Evolutionary conservation across 2,113 vertebrate genomes (phyloP), one percentile per base, ranked within the genome.

Genomic region (Triplophysa tibetana): DNA sequence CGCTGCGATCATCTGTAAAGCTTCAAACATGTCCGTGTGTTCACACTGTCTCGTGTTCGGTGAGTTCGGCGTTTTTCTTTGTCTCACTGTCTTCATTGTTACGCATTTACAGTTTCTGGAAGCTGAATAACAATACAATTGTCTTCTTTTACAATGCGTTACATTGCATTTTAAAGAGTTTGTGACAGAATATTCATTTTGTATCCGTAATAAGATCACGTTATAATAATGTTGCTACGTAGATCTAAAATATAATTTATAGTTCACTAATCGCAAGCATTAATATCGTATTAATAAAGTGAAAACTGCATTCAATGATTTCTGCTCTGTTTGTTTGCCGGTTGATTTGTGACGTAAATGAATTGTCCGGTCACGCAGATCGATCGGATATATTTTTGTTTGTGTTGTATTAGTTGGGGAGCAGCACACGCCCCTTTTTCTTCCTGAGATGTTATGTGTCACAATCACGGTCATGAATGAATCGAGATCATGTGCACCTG

Each of bases 11-110:
- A 26, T 65, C 60, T 60, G 19, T 21, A 21, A 66, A 66, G 33
- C 76, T 61, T 66, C 80, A 73, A 19, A 38, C 16, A 85, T 85
- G 83, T 17, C 80, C 26, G 1, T 41, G 41, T 56, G 24, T 21
- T 38, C 60, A 23, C 58, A 67, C 26, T 65, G 73, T 19, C 61
- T 85, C 50, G 7, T 82, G 29, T 11, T 70, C 29, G 83, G 83
- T 85, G 64, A 82, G 80, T 76, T 16, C 2, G 5, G 52, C 23
- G n/a, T 17, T 14, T 2, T 11, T n/a, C 10, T 2, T 0, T 2
- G 10, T 38, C 48, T 61, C 11, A 1, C 4, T 17, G 21, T 13
- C 26, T 14, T 2, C 45, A n/a, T 33, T 8, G 8, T 62, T 24
- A 26, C 7, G 13, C 7, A 13, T 73, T 10, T 73, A 41, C 12